A percentile compares a stretch with the other conserved stretches of the same genome.
phyloP scores from a whole-genome alignment of 2,113 vertebrate genomes.

The Pluvialis apricaria region DNA sequence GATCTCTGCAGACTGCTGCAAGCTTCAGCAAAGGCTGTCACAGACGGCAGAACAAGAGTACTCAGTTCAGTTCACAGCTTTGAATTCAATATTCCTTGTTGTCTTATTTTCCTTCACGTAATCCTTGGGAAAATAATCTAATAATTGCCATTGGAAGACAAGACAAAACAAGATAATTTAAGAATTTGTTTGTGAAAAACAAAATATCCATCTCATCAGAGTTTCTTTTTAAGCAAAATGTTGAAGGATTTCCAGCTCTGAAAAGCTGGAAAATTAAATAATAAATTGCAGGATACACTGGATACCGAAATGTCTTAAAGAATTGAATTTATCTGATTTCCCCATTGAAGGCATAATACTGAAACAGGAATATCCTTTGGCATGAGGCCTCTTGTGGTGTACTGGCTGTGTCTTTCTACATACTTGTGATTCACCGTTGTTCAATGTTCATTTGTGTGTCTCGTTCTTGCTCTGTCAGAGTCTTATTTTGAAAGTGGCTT shows the following conservation, averaged over 20 bases:
- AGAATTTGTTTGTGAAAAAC: not conserved
- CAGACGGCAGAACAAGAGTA: not conserved
- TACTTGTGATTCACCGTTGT: not conserved
- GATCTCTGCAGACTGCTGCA: not conserved
- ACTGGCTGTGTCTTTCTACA: not conserved
- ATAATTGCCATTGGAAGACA: not conserved
- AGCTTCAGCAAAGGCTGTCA: not conserved
- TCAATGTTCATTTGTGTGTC: not conserved
- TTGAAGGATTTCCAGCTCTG: not conserved
- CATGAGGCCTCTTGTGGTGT: not conserved
- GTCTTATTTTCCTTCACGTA: not conserved
- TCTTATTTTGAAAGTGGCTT: conserved; percentile 12
- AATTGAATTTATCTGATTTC: not conserved
- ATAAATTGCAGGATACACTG: not conserved
- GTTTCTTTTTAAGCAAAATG: not conserved
- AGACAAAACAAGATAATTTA: not conserved
- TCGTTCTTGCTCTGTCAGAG: not conserved
- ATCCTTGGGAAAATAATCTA: not conserved
- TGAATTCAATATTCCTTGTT: not conserved
- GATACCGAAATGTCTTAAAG: not conserved
- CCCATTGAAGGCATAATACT: not conserved
- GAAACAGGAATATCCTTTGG: not conserved
- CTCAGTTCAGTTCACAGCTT: not conserved
- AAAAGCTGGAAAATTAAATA: not conserved
- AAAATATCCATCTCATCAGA: not conserved